Evolutionary conservation across 2,113 vertebrate species (phyloP), one percentile per base, ranked within the genome.

Genomic region (Myotis yumanensis): DNA sequence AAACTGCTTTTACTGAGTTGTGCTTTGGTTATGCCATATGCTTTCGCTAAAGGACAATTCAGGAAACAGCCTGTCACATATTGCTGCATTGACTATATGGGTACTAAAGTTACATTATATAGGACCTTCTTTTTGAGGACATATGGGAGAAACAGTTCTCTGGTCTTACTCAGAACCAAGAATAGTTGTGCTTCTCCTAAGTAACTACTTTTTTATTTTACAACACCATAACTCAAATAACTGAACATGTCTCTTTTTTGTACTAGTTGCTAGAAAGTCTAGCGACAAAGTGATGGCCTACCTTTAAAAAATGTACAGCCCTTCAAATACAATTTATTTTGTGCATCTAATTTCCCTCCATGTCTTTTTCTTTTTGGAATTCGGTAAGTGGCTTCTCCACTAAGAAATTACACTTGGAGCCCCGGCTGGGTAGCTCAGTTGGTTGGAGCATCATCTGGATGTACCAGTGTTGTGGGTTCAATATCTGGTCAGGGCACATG

Each of bases 191-290:
- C 54, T 68, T 90, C 57, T 96, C 52, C 30, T 68, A 94, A 82
- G 79, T 87, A 92, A 75, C 25, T 66, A 86, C 76, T 92, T 93
- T 94, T 88, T 93, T 72, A 96, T 71, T 95, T 93, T 84, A 89
- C 1, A 88, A 72, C 15, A 91, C 35, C 48, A 30, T 86, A 90
- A 90, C 25, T 90, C 85, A 95, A 96, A 90, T 32, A 94, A 93
- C 12, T 22, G 35, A 82, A 68, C 59, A 83, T 40, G 43, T 54
- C 88, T 89, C 52, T 54, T 87, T 93, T 79, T 95, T 40, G 46
- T 32, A 89, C 48, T 89, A 48, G n/a, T 68, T 92, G 48, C 35
- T 82, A 4, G 40, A 92, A 94, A 89, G 32, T 22, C 30, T 59
- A 30, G 10, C 62, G 40, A 25, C 72, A 86, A 76, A 79, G 2